A percentile compares a stretch with the other conserved stretches of the same genome.
These are phyloP conservation scores for Hippasteria phrygiana DNA, from an alignment of 53 echinoderm and acorn worm genomes.

Conservation along the genomic window DNA sequence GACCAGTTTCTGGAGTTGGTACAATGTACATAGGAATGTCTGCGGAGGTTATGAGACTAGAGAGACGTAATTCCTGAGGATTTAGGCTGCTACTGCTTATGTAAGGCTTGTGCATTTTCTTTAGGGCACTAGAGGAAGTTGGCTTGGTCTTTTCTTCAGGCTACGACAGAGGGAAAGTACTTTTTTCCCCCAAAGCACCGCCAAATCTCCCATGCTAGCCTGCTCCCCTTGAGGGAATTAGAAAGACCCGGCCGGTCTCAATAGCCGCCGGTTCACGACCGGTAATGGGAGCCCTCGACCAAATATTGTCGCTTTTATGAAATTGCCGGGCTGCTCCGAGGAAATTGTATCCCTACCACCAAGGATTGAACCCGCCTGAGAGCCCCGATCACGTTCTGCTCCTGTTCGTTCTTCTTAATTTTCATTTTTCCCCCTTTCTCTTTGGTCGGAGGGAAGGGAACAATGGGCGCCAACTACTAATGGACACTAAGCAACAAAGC, in stretches of 20 bases:
- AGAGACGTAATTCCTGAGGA: background rate
- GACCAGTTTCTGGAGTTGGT: too few relatives aligned
- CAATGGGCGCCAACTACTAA: slow-evolving; percentile 58
- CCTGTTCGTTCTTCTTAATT: background rate
- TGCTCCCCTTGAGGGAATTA: slow-evolving; percentile 20
- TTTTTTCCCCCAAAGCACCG: slow-evolving; percentile 36
- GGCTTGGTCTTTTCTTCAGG: background rate
- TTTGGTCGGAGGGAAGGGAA: slow-evolving; percentile 17
- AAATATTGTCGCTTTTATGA: slow-evolving; percentile 66
- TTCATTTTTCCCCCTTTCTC: background rate
- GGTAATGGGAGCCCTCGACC: slow-evolving; percentile 60
- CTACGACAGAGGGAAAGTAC: slow-evolving; percentile 32
- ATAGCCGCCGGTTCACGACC: slow-evolving; percentile 47
- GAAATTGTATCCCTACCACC: slow-evolving; percentile 51
- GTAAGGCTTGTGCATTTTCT: slow-evolving; percentile 5
- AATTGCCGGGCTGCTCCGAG: slow-evolving; percentile 44
- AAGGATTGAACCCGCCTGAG: slow-evolving; percentile 46
- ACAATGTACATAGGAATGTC: background rate
- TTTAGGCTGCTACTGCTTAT: background rate
- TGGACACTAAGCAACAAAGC: slow-evolving; percentile 61
- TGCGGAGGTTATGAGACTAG: background rate
- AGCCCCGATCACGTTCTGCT: slow-evolving; percentile 40
- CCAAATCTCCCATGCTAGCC: slow-evolving; percentile 35
- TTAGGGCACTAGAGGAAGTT: slow-evolving; percentile 13
- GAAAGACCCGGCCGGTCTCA: slow-evolving; percentile 29